Conservation (phyloP, 2,797 vertebrate species). For the Gymnothorax javanicus region DNA sequence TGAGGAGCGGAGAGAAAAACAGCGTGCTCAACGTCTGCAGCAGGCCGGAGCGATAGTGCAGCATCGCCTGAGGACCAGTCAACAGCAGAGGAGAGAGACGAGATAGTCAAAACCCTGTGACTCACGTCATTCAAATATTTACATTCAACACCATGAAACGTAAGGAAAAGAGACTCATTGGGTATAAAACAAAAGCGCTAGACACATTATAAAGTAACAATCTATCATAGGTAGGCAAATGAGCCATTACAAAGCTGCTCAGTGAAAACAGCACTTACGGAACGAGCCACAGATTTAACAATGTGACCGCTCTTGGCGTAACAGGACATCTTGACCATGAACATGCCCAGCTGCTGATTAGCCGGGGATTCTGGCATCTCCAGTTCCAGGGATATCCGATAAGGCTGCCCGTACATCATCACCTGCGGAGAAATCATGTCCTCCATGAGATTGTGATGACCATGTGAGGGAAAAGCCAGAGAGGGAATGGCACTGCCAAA, state of each 20-base stretch:
- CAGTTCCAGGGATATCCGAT: slow-evolving; percentile 82
- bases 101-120: not conserved
- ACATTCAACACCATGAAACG: not conserved
- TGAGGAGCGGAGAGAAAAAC: slow-evolving; percentile 77
- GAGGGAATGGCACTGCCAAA: too few species aligned
- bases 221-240: not conserved
- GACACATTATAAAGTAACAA: not conserved
- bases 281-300: slow-evolving; percentile 77
- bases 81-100: slow-evolving; percentile 18
- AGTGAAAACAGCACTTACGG: slow-evolving; percentile 64
- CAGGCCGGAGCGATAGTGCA: slow-evolving; percentile 84
- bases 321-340: slow-evolving; percentile 83
- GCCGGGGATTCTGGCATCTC: slow-evolving; percentile 87
- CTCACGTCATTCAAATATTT: not conserved
- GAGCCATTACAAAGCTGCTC: not conserved
- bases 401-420: slow-evolving; percentile 85
- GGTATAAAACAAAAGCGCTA: not conserved
- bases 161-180: not conserved
- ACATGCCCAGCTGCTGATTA: slow-evolving; percentile 89
- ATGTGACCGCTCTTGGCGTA: slow-evolving; percentile 76
- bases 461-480: too few species aligned
- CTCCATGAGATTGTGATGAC: too few species aligned
- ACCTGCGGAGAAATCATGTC: slow-evolving; percentile 62
- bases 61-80: slow-evolving; percentile 73
- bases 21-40: slow-evolving; percentile 81